phyloP scores from a whole-genome alignment of 2,888 invertebrate species.

The Eurytoma californica region DNA sequence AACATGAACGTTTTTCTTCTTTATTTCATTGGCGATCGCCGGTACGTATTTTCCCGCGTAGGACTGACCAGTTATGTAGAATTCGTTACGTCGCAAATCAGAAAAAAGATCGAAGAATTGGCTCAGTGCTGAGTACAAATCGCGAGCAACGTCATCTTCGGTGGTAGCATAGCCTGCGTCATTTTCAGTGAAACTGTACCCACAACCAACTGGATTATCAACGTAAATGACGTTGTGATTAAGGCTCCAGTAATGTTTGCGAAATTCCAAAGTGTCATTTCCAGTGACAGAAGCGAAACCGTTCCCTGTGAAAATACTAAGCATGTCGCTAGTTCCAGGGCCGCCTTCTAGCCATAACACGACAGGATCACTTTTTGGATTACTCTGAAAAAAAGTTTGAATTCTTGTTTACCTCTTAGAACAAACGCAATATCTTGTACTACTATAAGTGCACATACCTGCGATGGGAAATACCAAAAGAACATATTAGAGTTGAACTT shows the following conservation, averaged over 20 bases:
- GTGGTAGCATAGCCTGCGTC: slow-evolving; percentile 86
- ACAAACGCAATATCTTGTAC: no score
- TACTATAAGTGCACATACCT: slow-evolving; percentile 67
- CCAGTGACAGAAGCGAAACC: no score
- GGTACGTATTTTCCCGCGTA: slow-evolving; percentile 89
- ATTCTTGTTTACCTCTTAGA: no score
- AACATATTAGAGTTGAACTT: slow-evolving; percentile 88
- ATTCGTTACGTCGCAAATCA: slow-evolving; percentile 82
- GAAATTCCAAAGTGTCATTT: neutral
- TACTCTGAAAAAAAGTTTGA: no score
- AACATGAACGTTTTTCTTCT: slow-evolving; percentile 79
- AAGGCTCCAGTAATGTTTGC: slow-evolving; percentile 75
- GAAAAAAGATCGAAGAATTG: slow-evolving; percentile 92
- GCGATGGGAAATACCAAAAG: slow-evolving; percentile 94
- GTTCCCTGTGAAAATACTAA: no score
- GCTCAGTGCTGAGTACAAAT: slow-evolving; percentile 84
- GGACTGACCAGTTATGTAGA: slow-evolving; percentile 90
- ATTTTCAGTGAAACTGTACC: slow-evolving; percentile 90
- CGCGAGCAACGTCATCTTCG: slow-evolving; percentile 86
- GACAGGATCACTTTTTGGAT: no score
- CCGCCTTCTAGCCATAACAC: no score
- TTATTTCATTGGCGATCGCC: slow-evolving; percentile 84
- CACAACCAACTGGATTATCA: slow-evolving; percentile 94
- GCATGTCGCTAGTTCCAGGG: no score
- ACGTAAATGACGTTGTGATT: slow-evolving; percentile 86